Conservation (phyloP, 2,797 vertebrate genomes). For the Coregonus suidteri region DNA sequence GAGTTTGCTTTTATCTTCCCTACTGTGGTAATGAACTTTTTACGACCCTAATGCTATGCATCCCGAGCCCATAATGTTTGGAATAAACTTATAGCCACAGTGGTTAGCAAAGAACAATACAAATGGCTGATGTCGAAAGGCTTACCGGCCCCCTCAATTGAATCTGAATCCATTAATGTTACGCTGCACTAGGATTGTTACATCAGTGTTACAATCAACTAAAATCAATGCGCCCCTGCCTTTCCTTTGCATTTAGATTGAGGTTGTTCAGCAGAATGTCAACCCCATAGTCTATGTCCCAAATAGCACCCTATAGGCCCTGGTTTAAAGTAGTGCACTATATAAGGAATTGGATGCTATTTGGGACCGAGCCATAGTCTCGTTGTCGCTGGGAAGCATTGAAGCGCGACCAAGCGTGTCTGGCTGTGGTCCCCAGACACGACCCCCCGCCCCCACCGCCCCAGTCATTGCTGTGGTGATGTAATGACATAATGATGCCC, state of each 20-base stretch:
- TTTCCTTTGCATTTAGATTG: slow-evolving; percentile 2
- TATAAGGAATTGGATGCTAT: neutral
- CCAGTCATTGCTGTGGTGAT: neutral
- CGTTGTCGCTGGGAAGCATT: neutral
- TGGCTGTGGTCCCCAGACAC: neutral
- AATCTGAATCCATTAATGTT: neutral
- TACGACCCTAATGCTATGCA: neutral
- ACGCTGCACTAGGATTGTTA: neutral
- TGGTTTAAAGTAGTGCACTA: too few relatives aligned
- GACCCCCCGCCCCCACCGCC: too few relatives aligned
- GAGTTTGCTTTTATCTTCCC: neutral
- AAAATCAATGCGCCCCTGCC: neutral
- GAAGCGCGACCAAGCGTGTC: neutral
- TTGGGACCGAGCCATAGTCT: neutral
- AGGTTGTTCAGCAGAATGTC: neutral
- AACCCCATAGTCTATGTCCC: neutral
- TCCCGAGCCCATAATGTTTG: neutral
- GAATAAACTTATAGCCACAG: neutral
- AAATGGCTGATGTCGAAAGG: neutral
- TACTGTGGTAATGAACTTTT: neutral
- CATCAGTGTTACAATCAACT: neutral
- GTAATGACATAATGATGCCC: slow-evolving; percentile 2
- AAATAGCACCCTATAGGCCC: neutral
- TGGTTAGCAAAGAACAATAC: neutral
- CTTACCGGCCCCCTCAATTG: neutral